Evolutionary conservation across 2,797 vertebrate genomes (phyloP), one percentile per base, ranked within the genome.

Genomic region (Neosilurus hyrtlii): DNA sequence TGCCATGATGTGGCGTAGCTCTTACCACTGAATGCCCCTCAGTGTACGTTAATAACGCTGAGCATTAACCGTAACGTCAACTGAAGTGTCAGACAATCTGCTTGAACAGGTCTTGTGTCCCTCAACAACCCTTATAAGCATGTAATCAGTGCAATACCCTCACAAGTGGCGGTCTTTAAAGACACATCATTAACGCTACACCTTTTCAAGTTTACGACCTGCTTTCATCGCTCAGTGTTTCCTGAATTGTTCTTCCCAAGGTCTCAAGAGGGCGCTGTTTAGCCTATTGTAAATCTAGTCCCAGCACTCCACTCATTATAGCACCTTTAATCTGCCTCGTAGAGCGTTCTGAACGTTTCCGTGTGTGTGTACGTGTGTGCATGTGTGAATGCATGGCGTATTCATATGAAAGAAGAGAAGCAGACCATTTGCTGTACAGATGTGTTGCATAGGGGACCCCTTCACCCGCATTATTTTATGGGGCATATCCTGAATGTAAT

Each of bases 401-500:
- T 78, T 78, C 79, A 82, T 84, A 68, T 51, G 37, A 78, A 78
- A 63, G 75, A 26, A 18, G 59, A 51, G 24, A 83, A 68, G 72
- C 35, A 70, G 70, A 68, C 74, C 74, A 79, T 84, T 86, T 84
- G 84, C 76, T 11, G 57, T 77, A 77, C 74, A 77, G 1, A 70
- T 72, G 54, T 71, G 73, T 57, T n/a, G 78, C 71, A 87, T 83
- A 90, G 81, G 89, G 90, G 85, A 90, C 90, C 88, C 88, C 22
- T 74, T 73, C 54, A 30, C 57, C 67, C 86, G 84, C 88, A 18
- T 89, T 88, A 89, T 87, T 90, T 87, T 84, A 91, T 77, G 86
- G 89, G 85, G 84, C 89, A 88, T 88, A 89, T 74, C 73, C 75
- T 80, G 86, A 87, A 91, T 89, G 89, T 90, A 88, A 90, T 90